Percentiles rank a stretch among this genome's conserved stretches.
Evolutionary conservation across 2,113 vertebrate species (phyloP).

Genomic region (Podilymbus podiceps): DNA sequence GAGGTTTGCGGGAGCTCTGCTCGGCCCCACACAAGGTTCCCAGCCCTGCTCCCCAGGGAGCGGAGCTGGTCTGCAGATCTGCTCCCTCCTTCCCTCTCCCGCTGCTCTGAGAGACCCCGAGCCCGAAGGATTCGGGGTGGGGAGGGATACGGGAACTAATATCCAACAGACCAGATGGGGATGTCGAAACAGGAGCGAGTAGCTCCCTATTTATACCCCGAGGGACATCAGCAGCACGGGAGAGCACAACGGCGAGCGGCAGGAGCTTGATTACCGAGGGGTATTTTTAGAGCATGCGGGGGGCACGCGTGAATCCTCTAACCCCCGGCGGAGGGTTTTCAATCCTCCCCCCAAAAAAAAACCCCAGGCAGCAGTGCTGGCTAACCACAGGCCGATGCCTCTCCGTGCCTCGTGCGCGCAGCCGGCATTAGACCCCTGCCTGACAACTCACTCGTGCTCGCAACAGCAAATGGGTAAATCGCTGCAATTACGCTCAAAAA

Average conservation of each 20-base stretch:
- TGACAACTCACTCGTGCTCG: slow-evolving; percentile 13
- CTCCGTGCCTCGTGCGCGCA: slow-evolving; percentile 11
- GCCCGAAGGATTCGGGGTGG: accelerated
- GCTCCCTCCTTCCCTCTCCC: neutral
- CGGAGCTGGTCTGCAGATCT: neutral
- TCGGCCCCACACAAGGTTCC: neutral
- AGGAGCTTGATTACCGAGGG: slow-evolving; percentile 34
- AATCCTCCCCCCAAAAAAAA: neutral
- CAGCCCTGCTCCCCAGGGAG: neutral
- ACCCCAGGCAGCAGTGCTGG: neutral
- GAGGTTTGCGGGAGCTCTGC: neutral
- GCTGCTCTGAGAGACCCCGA: accelerated
- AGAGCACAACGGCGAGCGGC: slow-evolving; percentile 42
- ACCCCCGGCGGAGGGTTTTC: slow-evolving; percentile 13
- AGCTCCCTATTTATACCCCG: slow-evolving; percentile 34
- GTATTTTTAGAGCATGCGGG: slow-evolving; percentile 62
- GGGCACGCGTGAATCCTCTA: slow-evolving; percentile 50
- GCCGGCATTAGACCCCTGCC: slow-evolving; percentile 40
- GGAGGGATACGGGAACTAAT: neutral
- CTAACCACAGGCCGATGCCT: slow-evolving; percentile 47
- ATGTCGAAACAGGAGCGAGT: neutral
- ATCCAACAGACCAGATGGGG: neutral
- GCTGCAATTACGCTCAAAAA: slow-evolving; percentile 55
- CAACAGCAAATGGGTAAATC: slow-evolving; percentile 64
- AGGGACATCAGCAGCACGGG: slow-evolving; percentile 5